Base-by-base conservation (phyloP, 2,888 invertebrate species). In the Neria commutata region DNA sequence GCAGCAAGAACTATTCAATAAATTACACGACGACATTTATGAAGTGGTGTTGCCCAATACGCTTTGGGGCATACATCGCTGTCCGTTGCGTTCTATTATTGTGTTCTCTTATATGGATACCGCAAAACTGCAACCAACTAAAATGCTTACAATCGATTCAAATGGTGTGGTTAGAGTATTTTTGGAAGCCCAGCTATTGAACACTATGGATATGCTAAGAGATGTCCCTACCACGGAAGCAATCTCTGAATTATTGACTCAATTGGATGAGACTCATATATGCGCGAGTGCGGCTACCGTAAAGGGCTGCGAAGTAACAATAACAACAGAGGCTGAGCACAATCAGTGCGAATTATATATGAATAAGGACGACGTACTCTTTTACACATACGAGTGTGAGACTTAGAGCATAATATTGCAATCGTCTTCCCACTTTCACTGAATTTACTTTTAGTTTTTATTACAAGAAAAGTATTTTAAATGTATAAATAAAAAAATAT, bases 21-120 rank as follows among this genome's bases (percentile, higher is more conserved):
- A 54, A n/a, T 40, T 74, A 1, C 74, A 69, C 49, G 71, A 75
- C 16, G 68, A 72, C 16, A 64, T 67, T 1, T 66, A 61, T 49
- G 68, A 71, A 56, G 63, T 75, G 0, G 52, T 61, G 1, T 46
- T 70, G 11, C 75, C 75, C 1, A 72, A 65, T 34, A 68, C 69
- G 1, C 34, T 72, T 1, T 75, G 74, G 72, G 75, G 71, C n/a
- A 60, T 70, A 10, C 74, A 75, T 63, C 67, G 71, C 17, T 72
- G 72, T 45, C 67, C 69, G 10, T 54, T 68, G 8, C 69, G 68
- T 16, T 65, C 65, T 26, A 53, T 65, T 2, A 56, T 75, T 5
- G 67, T 68, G 45, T 74, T 72, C 24, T 63, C 67, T 23, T 68
- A 62, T 29, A 66, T 74, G 49, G 68, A 74, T 40, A 40, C 60